Evolutionary conservation across 53 echinoderm and acorn worm genomes (phyloP).

Genomic region (Holothuria scabra): DNA sequence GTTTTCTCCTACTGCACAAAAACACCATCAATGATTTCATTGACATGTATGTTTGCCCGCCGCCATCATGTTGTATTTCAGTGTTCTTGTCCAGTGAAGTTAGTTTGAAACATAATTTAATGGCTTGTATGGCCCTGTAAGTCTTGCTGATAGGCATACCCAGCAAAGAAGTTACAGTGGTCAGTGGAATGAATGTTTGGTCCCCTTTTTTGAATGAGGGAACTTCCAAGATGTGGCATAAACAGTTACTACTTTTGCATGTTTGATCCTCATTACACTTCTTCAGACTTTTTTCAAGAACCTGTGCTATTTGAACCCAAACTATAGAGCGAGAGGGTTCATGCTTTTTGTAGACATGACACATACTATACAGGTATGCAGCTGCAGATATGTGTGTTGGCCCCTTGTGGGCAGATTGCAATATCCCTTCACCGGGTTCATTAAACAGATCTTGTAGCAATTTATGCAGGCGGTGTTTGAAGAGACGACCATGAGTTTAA

Average conservation of each 20-base stretch:
- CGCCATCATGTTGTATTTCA: conserved; percentile 4
- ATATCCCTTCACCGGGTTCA: neutral
- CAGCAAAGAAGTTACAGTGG: neutral
- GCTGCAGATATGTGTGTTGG: conserved; percentile 1
- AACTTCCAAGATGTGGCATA: neutral
- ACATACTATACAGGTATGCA: neutral
- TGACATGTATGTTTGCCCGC: conserved; percentile 6
- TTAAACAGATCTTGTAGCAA: neutral
- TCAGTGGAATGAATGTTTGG: neutral
- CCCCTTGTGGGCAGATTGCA: neutral
- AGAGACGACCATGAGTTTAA: neutral
- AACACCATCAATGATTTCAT: neutral
- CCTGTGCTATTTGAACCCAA: neutral
- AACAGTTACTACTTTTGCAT: neutral
- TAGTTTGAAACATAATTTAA: neutral
- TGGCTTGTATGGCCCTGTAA: neutral
- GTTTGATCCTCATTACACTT: neutral
- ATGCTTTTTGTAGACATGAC: neutral
- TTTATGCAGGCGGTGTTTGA: neutral
- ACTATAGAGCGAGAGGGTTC: neutral
- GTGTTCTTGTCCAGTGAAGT: neutral
- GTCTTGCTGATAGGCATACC: neutral
- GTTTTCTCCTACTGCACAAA: neutral
- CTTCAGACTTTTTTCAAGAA: conserved; percentile 3
- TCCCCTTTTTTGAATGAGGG: neutral